phyloP scores from a whole-genome alignment of 2,888 invertebrate genomes.

The Drosophila picticornis region DNA sequence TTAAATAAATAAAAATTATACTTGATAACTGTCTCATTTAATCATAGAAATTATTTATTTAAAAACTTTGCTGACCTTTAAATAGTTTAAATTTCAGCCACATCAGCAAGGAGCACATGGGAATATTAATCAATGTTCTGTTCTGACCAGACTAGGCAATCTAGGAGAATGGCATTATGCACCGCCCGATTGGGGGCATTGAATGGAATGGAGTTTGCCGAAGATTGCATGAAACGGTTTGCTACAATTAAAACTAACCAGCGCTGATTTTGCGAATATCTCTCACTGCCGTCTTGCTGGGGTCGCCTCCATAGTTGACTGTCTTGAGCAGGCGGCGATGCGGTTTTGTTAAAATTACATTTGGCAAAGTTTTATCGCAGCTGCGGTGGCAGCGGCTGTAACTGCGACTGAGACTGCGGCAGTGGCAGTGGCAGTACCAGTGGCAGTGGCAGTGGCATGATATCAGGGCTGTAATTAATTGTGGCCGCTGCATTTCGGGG shows the following conservation, averaged over 20 bases:
- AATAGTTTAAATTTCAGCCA: neutral
- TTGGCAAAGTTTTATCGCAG: slow-evolving; percentile 81
- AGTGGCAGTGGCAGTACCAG: slow-evolving; percentile 15
- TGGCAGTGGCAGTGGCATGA: slow-evolving; percentile 57
- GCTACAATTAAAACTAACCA: slow-evolving; percentile 83
- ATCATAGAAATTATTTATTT: neutral
- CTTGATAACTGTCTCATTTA: neutral
- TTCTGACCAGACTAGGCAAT: neutral
- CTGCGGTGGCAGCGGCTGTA: slow-evolving; percentile 45
- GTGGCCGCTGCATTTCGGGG: slow-evolving; percentile 80
- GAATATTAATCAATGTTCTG: neutral
- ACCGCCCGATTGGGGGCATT: slow-evolving; percentile 14
- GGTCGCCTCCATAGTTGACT: slow-evolving; percentile 40
- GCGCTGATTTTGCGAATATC: slow-evolving; percentile 68
- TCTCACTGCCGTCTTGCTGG: slow-evolving; percentile 18
- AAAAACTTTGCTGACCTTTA: neutral
- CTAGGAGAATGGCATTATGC: neutral
- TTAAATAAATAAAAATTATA: neutral
- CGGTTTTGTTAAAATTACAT: slow-evolving; percentile 82
- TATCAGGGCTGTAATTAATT: slow-evolving; percentile 79
- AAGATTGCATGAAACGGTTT: slow-evolving; percentile 81
- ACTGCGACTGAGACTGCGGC: slow-evolving; percentile 39
- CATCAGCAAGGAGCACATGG: neutral
- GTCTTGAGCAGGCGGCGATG: slow-evolving; percentile 80
- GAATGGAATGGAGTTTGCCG: slow-evolving; percentile 52